A percentile compares a stretch with the other conserved stretches of the same genome.
Conservation (phyloP, 2,797 vertebrate genomes). For the Thamnophis elegans region DNA sequence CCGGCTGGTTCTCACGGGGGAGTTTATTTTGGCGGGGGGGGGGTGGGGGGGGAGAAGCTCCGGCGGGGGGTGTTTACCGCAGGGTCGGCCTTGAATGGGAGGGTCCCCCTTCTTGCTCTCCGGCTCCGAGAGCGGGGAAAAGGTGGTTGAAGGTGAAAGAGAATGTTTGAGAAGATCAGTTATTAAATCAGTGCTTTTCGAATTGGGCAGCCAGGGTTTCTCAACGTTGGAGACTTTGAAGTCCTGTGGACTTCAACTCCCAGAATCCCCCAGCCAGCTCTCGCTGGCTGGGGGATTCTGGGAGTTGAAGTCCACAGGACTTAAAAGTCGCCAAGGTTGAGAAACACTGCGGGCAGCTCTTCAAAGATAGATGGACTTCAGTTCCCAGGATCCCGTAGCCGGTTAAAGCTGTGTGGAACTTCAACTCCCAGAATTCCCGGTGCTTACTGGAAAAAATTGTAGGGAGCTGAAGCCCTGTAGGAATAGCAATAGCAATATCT, state of each 20-base stretch:
- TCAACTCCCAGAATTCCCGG: background rate
- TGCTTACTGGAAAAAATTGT: background rate
- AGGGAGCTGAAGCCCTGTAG: no score
- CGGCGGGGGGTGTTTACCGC: rapidly evolving
- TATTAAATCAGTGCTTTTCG: background rate
- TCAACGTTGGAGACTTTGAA: no score
- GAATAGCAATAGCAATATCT: no score
- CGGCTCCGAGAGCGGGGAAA: background rate
- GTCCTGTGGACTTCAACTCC: no score
- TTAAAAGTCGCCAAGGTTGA: no score
- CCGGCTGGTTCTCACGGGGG: background rate
- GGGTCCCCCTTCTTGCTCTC: no score
- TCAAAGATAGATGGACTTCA: background rate
- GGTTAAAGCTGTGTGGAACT: background rate
- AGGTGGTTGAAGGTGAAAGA: background rate
- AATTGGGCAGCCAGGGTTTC: background rate
- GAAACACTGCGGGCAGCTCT: no score
- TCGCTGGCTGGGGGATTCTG: no score
- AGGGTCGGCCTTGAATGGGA: background rate
- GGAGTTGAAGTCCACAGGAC: no score
- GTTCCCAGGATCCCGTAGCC: background rate
- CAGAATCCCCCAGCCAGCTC: no score
- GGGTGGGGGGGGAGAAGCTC: no score
- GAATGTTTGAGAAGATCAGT: background rate
- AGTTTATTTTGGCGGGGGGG: background rate